phyloP scores from a whole-genome alignment of 2,113 vertebrate genomes.

The Peromyscus leucopus region DNA sequence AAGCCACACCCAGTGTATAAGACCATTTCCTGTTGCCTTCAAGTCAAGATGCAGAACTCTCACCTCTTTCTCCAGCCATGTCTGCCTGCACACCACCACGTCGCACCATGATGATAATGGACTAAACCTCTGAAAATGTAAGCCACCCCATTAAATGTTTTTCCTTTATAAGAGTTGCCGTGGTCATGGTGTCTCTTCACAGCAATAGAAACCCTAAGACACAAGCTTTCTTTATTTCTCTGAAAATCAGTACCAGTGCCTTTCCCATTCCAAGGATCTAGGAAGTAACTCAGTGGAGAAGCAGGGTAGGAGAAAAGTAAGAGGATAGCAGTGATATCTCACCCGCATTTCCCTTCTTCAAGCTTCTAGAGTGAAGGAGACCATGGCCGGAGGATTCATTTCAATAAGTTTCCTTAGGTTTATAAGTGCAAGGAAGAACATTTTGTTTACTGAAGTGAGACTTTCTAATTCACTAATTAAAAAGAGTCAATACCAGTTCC shows the following conservation, averaged over 20 bases:
- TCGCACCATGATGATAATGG: background rate
- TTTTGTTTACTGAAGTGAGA: background rate
- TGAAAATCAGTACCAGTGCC: background rate
- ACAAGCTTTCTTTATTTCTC: background rate
- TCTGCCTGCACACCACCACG: background rate
- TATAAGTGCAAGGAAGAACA: background rate
- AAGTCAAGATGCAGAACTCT: background rate
- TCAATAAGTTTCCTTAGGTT: background rate
- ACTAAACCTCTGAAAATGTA: background rate
- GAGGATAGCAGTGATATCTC: background rate
- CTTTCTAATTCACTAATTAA: background rate
- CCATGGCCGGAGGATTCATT: background rate
- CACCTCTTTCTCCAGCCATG: background rate
- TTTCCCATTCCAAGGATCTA: background rate
- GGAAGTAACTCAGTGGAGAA: background rate
- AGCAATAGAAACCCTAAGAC: background rate
- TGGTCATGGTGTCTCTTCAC: background rate
- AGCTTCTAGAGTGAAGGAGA: background rate
- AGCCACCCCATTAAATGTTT: background rate
- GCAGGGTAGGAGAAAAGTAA: too few species aligned
- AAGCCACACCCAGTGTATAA: background rate
- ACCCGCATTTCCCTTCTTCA: too few species aligned
- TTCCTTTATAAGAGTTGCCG: background rate
- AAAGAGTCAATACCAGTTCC: background rate
- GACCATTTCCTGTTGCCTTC: background rate